Conservation (phyloP, 1,140 invertebrate genomes). For the Drosophila pseudoobscura region DNA sequence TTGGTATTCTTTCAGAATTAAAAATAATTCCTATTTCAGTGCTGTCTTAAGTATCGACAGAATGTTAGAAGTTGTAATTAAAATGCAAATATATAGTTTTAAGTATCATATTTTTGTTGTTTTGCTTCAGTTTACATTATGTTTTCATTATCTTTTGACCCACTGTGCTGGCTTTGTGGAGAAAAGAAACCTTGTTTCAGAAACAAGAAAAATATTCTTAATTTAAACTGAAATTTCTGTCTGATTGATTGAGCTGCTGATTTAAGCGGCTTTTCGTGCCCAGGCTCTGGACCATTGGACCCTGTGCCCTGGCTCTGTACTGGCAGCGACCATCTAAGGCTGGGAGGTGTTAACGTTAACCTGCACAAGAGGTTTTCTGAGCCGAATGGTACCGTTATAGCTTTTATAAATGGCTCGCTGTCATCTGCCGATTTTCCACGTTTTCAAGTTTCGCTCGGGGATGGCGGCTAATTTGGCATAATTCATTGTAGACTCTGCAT, state of each 20-base stretch:
- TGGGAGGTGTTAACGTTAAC: conserved; percentile 76
- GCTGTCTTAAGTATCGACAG: too few relatives aligned
- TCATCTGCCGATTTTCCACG: conserved; percentile 9
- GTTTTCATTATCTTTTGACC: not conserved
- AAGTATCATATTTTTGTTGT: too few relatives aligned
- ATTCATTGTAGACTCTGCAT: conserved; percentile 48
- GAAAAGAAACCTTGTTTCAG: conserved; percentile 47
- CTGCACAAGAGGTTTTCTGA: conserved; percentile 48
- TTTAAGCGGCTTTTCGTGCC: conserved; percentile 65
- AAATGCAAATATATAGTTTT: too few relatives aligned
- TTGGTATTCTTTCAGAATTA: too few relatives aligned
- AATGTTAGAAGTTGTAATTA: too few relatives aligned
- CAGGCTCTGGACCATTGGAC: conserved; percentile 12
- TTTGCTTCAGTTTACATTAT: not conserved
- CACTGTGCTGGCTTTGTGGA: conserved; percentile 29
- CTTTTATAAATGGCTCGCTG: conserved; percentile 61
- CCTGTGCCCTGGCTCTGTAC: not conserved
- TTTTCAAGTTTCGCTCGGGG: not conserved
- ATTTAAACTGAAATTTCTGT: conserved; percentile 65
- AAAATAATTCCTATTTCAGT: too few relatives aligned
- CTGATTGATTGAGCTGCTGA: conserved; percentile 79
- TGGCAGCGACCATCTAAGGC: conserved; percentile 1
- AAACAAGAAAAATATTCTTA: conserved; percentile 52
- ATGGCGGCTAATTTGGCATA: conserved; percentile 43
- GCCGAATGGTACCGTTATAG: conserved; percentile 59